Percentiles rank a stretch among this genome's conserved stretches.
Evolutionary conservation across 1,140 invertebrate genomes (phyloP).

Genomic region (Drosophila athabasca): DNA sequence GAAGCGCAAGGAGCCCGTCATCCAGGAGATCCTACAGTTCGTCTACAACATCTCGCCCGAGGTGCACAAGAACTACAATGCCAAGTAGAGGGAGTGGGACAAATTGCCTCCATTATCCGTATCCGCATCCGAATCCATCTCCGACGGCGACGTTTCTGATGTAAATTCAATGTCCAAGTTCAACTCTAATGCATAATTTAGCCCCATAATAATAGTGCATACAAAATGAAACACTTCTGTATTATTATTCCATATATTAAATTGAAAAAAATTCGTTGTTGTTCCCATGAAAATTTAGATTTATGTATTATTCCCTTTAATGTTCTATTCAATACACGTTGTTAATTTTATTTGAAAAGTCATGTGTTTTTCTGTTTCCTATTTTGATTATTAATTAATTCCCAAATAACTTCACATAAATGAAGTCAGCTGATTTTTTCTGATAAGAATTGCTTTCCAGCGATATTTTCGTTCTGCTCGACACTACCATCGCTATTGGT

Average conservation of each 20-base stretch:
- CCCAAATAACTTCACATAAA: too few relatives aligned
- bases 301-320: conserved; percentile 53
- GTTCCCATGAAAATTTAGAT: conserved; percentile 29
- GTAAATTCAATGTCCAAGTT: conserved; percentile 74
- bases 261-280: conserved; percentile 71
- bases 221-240: conserved; percentile 67
- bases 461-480: too few relatives aligned
- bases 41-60: conserved; percentile 96
- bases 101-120: neutral
- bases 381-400: neutral
- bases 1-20: conserved; percentile 91
- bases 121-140: conserved; percentile 19
- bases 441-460: too few relatives aligned
- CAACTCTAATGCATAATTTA: conserved; percentile 71
- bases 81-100: conserved; percentile 66
- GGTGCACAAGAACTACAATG: conserved; percentile 93
- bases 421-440: too few relatives aligned
- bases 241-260: conserved; percentile 80
- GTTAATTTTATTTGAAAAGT: conserved; percentile 46
- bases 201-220: conserved; percentile 74
- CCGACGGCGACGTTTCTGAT: conserved; percentile 19
- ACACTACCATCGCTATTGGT: too few relatives aligned
- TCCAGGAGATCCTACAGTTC: conserved; percentile 91
- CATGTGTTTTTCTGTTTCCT: conserved; percentile 21
- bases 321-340: conserved; percentile 65